These are phyloP conservation scores for Phyllostomus hastatus DNA, from an alignment of 2,113 vertebrate species.

Conservation along the genomic window DNA sequence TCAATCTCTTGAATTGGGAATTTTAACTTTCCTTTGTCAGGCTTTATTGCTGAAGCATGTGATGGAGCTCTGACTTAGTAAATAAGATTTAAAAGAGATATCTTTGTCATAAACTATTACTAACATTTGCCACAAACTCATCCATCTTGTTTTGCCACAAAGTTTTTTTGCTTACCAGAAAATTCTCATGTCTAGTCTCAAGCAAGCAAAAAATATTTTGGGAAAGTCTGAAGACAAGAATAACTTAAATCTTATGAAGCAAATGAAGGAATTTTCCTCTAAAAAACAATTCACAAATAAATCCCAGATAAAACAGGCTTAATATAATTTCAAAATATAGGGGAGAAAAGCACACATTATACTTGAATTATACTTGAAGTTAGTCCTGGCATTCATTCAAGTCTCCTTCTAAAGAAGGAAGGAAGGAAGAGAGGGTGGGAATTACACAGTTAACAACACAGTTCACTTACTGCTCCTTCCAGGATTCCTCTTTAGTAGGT, in stretches of 20 bases:
- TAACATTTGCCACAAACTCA: slow-evolving; percentile 45
- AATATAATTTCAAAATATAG: slow-evolving; percentile 38
- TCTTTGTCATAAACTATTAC: slow-evolving; percentile 25
- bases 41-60: slow-evolving; percentile 14
- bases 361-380: neutral
- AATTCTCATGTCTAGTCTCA: slow-evolving; percentile 26
- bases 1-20: neutral
- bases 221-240: slow-evolving; percentile 48
- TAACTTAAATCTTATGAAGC: slow-evolving; percentile 23
- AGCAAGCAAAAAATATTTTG: slow-evolving; percentile 56
- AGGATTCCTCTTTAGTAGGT: neutral
- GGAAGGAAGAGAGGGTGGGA: neutral
- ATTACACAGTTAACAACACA: neutral
- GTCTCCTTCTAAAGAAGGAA: neutral
- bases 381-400: slow-evolving; percentile 5
- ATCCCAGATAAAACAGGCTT: neutral
- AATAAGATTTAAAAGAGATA: slow-evolving; percentile 39
- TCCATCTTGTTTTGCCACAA: slow-evolving; percentile 26
- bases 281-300: slow-evolving; percentile 43
- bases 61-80: slow-evolving; percentile 31
- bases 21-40: slow-evolving; percentile 2
- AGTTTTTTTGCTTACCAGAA: slow-evolving; percentile 49
- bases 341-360: neutral
- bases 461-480: neutral
- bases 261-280: slow-evolving; percentile 29